Evolutionary conservation across 2,113 vertebrate species (phyloP).

Genomic region (Antechinus stuartii): DNA sequence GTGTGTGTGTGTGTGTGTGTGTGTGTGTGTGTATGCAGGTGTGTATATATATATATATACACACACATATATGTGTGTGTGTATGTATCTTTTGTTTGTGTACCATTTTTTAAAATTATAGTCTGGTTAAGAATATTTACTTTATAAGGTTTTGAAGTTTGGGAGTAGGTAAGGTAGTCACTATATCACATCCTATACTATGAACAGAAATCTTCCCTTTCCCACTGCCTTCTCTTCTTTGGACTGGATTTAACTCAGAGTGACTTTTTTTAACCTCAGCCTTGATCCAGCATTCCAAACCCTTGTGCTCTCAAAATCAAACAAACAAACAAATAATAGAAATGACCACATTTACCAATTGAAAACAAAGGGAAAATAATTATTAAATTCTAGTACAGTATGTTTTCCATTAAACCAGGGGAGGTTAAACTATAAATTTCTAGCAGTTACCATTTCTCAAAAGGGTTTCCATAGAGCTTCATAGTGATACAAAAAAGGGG

Average conservation of each 20-base stretch:
- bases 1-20: too few relatives aligned
- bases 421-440: neutral
- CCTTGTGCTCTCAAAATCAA: neutral
- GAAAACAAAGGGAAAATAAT: neutral
- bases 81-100: too few relatives aligned
- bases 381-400: neutral
- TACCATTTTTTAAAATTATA: neutral
- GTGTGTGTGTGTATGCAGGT: too few relatives aligned
- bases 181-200: neutral
- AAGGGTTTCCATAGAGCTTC: neutral
- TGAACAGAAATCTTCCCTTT: neutral
- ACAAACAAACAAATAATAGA: neutral
- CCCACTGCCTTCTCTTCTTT: neutral
- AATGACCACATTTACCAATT: neutral
- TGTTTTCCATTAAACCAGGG: neutral
- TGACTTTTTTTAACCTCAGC: neutral
- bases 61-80: neutral
- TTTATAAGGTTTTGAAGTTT: neutral
- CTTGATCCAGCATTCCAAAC: neutral
- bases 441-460: neutral
- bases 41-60: too few relatives aligned
- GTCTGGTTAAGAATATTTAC: neutral
- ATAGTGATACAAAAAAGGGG: neutral
- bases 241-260: neutral
- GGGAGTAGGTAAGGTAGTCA: neutral